These are phyloP conservation scores for Hipposideros armiger DNA, from an alignment of 2,113 vertebrate genomes.

Conservation along the genomic window DNA sequence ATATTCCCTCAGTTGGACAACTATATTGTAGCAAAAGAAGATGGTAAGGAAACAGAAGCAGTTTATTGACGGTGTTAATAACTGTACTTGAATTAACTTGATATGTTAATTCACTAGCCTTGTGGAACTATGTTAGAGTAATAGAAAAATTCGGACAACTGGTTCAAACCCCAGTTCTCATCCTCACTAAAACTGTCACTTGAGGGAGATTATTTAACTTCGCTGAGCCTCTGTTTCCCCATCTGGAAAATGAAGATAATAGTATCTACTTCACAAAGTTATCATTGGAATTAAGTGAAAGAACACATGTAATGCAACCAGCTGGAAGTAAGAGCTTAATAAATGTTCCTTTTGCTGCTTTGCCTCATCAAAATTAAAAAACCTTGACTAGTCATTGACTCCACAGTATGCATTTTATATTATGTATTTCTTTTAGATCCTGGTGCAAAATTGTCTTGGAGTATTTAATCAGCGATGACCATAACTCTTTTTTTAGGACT, in stretches of 20 bases:
- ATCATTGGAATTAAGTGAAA: conserved; percentile 59
- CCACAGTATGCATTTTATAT: neutral
- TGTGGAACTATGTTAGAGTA: neutral
- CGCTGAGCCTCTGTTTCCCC: conserved; percentile 36
- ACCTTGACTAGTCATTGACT: neutral
- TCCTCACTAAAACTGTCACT: conserved; percentile 21
- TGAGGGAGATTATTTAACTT: conserved; percentile 38
- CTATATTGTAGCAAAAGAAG: conserved; percentile 48
- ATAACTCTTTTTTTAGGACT: neutral
- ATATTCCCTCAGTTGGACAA: neutral
- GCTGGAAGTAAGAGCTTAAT: conserved; percentile 49
- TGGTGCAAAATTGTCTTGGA: neutral
- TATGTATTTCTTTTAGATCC: neutral
- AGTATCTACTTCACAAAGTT: conserved; percentile 17
- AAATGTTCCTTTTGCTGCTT: conserved; percentile 23
- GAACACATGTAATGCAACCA: conserved; percentile 2
- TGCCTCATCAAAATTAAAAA: conserved; percentile 59
- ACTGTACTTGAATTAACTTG: no score
- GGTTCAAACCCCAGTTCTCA: neutral
- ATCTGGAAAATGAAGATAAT: conserved; percentile 60
- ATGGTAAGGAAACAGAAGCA: conserved; percentile 34
- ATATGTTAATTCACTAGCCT: conserved; percentile 3
- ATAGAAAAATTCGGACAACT: neutral
- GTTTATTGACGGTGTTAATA: conserved; percentile 19
- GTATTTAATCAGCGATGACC: neutral